These are phyloP conservation scores for Trichonephila clavata DNA, from an alignment of 1,140 invertebrate genomes.

Conservation along the genomic window DNA sequence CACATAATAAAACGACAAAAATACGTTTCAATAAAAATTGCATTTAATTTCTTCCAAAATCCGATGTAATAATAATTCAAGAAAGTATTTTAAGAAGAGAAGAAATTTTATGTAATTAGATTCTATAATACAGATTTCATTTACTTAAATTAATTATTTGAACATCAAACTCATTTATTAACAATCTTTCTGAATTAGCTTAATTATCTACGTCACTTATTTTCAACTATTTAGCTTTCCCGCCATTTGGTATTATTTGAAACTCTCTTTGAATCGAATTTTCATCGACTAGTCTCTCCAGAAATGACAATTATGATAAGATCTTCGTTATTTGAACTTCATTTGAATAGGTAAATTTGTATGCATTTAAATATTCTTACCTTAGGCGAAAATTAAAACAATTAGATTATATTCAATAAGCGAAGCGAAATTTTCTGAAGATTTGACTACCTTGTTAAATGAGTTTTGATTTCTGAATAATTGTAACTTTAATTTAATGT, in stretches of 20 bases:
- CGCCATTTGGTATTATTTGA: not conserved
- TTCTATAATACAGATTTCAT: too few relatives aligned
- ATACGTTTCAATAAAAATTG: too few relatives aligned
- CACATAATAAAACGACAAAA: too few relatives aligned
- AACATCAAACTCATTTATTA: not conserved
- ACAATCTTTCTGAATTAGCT: not conserved
- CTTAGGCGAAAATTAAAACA: not conserved
- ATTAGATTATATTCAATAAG: not conserved
- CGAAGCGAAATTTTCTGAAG: not conserved
- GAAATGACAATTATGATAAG: not conserved
- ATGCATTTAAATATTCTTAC: not conserved
- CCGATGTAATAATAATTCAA: too few relatives aligned
- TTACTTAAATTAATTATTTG: not conserved
- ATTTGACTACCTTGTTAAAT: not conserved
- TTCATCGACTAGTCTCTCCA: not conserved
- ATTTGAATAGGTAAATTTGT: not conserved
- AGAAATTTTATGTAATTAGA: too few relatives aligned
- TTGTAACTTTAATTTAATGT: not conserved
- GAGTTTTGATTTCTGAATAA: not conserved
- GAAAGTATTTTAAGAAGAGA: too few relatives aligned
- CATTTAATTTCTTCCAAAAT: too few relatives aligned
- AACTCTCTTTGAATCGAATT: not conserved
- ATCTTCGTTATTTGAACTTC: conserved; percentile 6
- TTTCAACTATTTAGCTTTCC: not conserved
- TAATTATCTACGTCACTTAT: not conserved